Evolutionary conservation across 2,888 invertebrate genomes (phyloP).

Genomic region (Andrena marginata): DNA sequence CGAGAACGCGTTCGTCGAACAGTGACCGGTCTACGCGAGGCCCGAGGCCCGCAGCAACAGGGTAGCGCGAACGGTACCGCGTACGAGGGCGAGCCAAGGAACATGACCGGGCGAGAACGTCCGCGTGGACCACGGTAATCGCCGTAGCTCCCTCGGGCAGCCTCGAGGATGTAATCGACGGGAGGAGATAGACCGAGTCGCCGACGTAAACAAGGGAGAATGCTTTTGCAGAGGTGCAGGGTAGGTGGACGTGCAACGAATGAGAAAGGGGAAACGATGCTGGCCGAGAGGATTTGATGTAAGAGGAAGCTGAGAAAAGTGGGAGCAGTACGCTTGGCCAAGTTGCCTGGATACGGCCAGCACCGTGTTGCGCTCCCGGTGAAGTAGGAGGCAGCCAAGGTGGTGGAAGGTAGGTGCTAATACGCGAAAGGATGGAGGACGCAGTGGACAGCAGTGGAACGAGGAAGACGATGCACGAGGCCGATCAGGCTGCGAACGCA

Average conservation of each 20-base stretch:
- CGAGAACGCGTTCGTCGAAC: background rate
- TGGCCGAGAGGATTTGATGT: slow-evolving; percentile 31
- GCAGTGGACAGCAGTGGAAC: slow-evolving; percentile 63
- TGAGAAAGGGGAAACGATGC: slow-evolving; percentile 31
- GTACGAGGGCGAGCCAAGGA: background rate
- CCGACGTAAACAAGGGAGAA: slow-evolving; percentile 16
- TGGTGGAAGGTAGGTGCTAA: slow-evolving; percentile 67
- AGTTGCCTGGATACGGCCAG: slow-evolving; percentile 73
- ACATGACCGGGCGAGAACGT: slow-evolving; percentile 13
- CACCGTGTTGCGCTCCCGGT: slow-evolving; percentile 74
- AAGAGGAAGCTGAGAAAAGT: slow-evolving; percentile 51
- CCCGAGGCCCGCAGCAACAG: background rate
- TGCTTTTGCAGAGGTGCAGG: slow-evolving; percentile 34
- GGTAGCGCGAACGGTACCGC: background rate
- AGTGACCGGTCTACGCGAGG: background rate
- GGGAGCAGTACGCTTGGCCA: slow-evolving; percentile 69
- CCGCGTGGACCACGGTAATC: background rate
- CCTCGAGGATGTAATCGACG: slow-evolving; percentile 28
- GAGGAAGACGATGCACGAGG: slow-evolving; percentile 68
- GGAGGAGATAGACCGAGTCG: background rate
- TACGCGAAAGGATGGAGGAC: slow-evolving; percentile 64
- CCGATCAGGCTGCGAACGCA: slow-evolving; percentile 56
- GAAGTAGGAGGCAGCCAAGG: slow-evolving; percentile 68
- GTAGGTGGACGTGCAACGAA: slow-evolving; percentile 13
- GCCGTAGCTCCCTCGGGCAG: background rate